Evolutionary conservation across 2,113 vertebrate species (phyloP).

Genomic region (Odocoileus virginianus): DNA sequence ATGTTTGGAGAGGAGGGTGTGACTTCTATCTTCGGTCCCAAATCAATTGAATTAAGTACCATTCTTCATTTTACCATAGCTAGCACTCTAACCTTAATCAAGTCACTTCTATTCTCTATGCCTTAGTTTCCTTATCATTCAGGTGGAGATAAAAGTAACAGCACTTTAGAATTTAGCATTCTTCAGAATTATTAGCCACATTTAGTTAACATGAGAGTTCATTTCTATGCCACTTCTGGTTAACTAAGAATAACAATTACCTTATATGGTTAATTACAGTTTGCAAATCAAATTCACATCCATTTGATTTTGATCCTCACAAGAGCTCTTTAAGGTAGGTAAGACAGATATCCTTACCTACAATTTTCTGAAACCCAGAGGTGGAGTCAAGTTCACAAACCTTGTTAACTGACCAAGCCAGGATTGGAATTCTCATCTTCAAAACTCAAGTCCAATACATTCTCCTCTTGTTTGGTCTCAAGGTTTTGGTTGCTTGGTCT

Average conservation of each 20-base stretch:
- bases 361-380: neutral
- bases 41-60: neutral
- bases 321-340: neutral
- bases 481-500: neutral
- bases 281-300: conserved; percentile 12
- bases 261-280: neutral
- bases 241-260: neutral
- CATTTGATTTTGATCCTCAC: neutral
- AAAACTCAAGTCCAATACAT: neutral
- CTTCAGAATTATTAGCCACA: neutral
- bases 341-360: neutral
- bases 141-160: neutral
- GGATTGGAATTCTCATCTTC: neutral
- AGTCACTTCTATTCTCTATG: neutral
- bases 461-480: neutral
- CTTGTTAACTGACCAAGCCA: neutral
- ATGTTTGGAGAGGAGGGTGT: neutral
- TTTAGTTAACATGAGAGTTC: neutral
- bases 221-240: neutral
- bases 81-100: neutral
- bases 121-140: neutral
- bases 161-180: neutral
- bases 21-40: neutral
- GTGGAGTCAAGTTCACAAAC: neutral
- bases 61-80: neutral